A percentile compares a stretch with the other conserved stretches of the same genome.
Conservation (phyloP, 2,797 vertebrate species). For the Acanthiza pusilla region DNA sequence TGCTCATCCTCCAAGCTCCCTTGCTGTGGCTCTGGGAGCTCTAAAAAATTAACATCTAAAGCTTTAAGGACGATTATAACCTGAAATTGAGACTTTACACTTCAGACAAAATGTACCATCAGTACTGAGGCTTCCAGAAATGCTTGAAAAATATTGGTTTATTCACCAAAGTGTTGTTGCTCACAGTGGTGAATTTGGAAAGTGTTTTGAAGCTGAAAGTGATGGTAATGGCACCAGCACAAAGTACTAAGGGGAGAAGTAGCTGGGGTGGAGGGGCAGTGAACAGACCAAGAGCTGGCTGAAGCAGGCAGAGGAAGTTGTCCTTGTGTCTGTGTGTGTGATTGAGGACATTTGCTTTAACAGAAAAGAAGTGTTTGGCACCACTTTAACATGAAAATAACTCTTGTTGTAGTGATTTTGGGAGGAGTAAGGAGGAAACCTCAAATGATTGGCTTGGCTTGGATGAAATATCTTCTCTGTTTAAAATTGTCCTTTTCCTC, state of each 20-base stretch:
- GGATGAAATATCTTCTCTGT: background rate
- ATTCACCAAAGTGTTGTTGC: background rate
- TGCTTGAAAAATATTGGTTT: background rate
- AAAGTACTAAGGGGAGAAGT: background rate
- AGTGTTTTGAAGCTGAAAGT: background rate
- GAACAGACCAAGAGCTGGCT: background rate
- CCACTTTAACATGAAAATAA: background rate
- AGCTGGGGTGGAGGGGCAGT: background rate
- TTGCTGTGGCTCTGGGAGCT: background rate
- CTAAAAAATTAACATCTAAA: background rate
- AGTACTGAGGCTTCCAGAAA: background rate
- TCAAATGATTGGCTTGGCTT: slow-evolving; percentile 8
- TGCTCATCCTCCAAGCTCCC: background rate
- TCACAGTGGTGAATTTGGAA: background rate
- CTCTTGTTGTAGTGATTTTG: background rate
- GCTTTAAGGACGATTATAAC: background rate
- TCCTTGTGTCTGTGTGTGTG: background rate
- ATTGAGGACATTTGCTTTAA: background rate
- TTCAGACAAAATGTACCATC: background rate
- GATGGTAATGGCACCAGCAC: background rate
- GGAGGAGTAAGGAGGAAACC: background rate
- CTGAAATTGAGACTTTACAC: background rate
- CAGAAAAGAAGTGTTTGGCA: background rate
- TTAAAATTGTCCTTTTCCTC: slow-evolving; percentile 10
- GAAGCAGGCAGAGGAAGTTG: background rate